Conservation (phyloP, 2,888 invertebrate genomes). For the Blera fallax region DNA sequence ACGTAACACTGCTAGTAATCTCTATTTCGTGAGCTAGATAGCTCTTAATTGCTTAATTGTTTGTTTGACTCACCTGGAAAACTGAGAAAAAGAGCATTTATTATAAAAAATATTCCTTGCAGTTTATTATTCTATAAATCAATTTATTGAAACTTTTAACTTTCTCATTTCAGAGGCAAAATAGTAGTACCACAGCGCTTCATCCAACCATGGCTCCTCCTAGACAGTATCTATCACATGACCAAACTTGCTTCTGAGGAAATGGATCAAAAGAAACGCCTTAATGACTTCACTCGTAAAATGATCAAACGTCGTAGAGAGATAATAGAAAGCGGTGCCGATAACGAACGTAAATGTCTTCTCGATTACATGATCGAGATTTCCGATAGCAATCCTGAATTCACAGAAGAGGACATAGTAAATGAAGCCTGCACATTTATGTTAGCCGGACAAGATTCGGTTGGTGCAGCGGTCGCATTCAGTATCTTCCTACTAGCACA, state of each 20-base stretch:
- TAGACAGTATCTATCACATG: constrained; percentile 83
- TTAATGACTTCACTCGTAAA: constrained; percentile 82
- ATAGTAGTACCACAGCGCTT: constrained; percentile 83
- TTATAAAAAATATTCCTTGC: not conserved
- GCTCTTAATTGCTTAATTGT: no score
- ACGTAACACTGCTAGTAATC: no score
- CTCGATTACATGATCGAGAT: constrained; percentile 84
- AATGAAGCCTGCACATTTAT: constrained; percentile 85
- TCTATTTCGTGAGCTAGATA: no score
- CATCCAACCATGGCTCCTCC: constrained; percentile 84
- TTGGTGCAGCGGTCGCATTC: constrained; percentile 84
- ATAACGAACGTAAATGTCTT: constrained; percentile 79
- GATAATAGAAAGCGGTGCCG: constrained; percentile 74
- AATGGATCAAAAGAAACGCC: constrained; percentile 82
- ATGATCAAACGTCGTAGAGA: constrained; percentile 80
- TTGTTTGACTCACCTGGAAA: no score
- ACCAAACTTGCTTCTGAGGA: constrained; percentile 83
- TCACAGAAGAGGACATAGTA: constrained; percentile 84
- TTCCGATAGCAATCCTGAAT: constrained; percentile 82
- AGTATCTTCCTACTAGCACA: constrained; percentile 84
- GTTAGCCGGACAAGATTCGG: constrained; percentile 86
- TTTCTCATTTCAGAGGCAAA: constrained; percentile 82
- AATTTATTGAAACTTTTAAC: not conserved
- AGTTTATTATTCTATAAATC: not conserved
- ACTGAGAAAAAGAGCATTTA: no score